Conservation (phyloP, 2,888 invertebrate species). For the Elysia crispata region DNA sequence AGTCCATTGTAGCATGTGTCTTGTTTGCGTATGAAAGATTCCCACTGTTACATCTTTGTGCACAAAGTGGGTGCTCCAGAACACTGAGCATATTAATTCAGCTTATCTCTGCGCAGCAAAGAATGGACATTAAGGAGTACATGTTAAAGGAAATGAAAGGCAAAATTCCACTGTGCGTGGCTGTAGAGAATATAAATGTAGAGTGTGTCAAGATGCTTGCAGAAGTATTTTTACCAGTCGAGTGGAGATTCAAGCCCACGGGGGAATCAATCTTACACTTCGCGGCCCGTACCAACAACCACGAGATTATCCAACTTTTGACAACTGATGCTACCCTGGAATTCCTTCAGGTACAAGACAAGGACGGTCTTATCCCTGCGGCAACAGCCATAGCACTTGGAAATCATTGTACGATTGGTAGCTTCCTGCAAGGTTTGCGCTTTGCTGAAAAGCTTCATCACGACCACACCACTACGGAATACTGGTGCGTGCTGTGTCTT, state of each 20-base stretch:
- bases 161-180: slow-evolving; percentile 43
- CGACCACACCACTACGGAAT: slow-evolving; percentile 39
- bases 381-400: slow-evolving; percentile 49
- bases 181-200: slow-evolving; percentile 41
- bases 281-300: slow-evolving; percentile 48
- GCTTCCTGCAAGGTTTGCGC: slow-evolving; percentile 31
- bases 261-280: slow-evolving; percentile 55
- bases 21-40: slow-evolving; percentile 34
- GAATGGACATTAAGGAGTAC: slow-evolving; percentile 1
- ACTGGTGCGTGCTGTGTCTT: slow-evolving; percentile 53
- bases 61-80: slow-evolving; percentile 44
- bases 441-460: slow-evolving; percentile 40
- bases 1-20: slow-evolving; percentile 40
- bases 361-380: slow-evolving; percentile 47
- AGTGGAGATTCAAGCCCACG: slow-evolving; percentile 40
- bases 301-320: slow-evolving; percentile 46
- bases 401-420: slow-evolving; percentile 39
- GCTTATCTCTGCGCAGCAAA: slow-evolving; percentile 35
- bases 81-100: slow-evolving; percentile 49
- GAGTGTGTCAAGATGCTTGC: slow-evolving; percentile 27
- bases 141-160: slow-evolving; percentile 32
- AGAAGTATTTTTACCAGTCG: neutral
- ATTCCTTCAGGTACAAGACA: slow-evolving; percentile 43
- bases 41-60: slow-evolving; percentile 49
- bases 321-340: neutral